Base-by-base conservation (phyloP, 2,888 invertebrate species). In the Amphipyra tragopoginis region DNA sequence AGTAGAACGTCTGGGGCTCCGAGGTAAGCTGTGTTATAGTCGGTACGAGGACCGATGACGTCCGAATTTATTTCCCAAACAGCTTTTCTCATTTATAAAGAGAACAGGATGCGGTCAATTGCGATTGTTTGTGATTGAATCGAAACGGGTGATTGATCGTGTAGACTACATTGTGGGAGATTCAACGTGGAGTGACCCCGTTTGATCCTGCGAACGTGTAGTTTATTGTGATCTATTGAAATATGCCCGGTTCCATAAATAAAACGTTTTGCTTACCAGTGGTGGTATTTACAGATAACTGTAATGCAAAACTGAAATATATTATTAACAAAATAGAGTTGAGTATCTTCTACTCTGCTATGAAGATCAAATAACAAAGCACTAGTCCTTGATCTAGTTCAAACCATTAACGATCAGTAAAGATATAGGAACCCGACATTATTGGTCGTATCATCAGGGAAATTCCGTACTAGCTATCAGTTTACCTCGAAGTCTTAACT, bases 91-190 rank as follows among this genome's bases (percentile, higher is more conserved):
- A 65, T 74, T 62, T 63, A 64, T 55, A 59, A 67, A 72, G 65
- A 59, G 72, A 48, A 65, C 75, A 72, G 78, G 80, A 79, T 64
- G 64, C 65, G 64, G 66, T 75, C 80, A 80, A 72, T 80, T 80
- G 75, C 63, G 50, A 77, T 80, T 79, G 79, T 77, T 72, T 71
- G 78, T 75, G 78, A 77, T 80, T 70, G 75, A 75, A 77, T 80
- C 75, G 80, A 63, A 59, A 43, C 64, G 64, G 57, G 62, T 75
- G 78, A 79, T 80, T 63, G 78, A 80, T 79, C 64, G 64, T 55
- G 72, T 74, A 47, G 63, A 48, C 45, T 51, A 47, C 33, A 56
- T 56, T 56, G 67, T 67, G 51, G 44, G 78, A 66, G 62, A 63
- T 62, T 45, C 51, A 47, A 15, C 45, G 48, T 53, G 58, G 26